Conservation (phyloP, 2,888 invertebrate genomes). For the Cremastobaeus sp. region DNA sequence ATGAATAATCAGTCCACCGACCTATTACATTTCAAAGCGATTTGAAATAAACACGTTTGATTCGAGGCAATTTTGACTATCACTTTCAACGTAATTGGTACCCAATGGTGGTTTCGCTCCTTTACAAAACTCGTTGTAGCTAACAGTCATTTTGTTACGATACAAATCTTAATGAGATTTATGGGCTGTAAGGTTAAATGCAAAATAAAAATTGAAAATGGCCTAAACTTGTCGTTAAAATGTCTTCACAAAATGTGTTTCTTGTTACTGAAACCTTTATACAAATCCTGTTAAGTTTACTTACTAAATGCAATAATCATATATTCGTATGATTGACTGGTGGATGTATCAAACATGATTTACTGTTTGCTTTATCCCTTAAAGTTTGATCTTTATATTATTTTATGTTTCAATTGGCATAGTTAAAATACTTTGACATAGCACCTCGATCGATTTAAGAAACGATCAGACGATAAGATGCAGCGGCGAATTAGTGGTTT, state of each 20-base stretch:
- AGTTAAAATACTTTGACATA: conserved; percentile 34
- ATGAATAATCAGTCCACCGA: not conserved
- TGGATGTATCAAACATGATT: conserved; percentile 6
- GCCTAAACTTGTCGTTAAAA: conserved; percentile 33
- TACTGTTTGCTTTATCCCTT: not conserved
- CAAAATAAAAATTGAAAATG: not conserved
- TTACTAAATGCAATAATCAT: conserved; percentile 61
- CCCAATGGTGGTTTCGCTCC: too few species aligned
- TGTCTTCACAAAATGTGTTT: conserved; percentile 30
- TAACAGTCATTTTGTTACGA: too few species aligned
- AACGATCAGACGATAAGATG: conserved; percentile 44
- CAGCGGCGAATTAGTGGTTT: conserved; percentile 25
- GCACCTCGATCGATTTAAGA: conserved; percentile 46
- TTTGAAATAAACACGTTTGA: not conserved
- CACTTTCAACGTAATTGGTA: not conserved
- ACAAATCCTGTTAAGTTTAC: conserved; percentile 55
- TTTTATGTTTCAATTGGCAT: conserved; percentile 17
- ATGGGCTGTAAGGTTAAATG: too few species aligned
- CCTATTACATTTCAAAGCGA: conserved; percentile 1
- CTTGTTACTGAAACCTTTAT: conserved; percentile 48
- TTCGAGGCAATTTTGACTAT: conserved; percentile 13
- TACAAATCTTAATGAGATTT: too few species aligned
- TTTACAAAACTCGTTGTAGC: not conserved
- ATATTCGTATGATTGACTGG: conserved; percentile 30
- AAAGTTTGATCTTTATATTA: too few species aligned